These are phyloP conservation scores for Delia radicum DNA, from an alignment of 1,140 invertebrate species.

Conservation along the genomic window DNA sequence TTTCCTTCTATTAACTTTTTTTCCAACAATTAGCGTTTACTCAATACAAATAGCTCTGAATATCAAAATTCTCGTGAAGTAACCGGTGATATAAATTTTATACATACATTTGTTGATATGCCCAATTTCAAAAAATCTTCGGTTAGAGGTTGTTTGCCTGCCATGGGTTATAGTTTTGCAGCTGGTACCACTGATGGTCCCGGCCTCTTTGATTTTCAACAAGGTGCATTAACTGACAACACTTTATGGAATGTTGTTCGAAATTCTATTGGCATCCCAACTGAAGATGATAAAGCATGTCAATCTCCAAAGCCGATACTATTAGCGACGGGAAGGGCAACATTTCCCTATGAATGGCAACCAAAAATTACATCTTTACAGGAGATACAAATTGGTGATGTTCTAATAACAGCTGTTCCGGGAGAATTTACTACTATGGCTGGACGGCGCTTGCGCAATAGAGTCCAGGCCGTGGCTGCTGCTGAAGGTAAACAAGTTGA, in stretches of 20 bases:
- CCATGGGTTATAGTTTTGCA: conserved; percentile 93
- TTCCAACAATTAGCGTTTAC: conserved; percentile 30
- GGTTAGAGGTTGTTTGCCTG: conserved; percentile 75
- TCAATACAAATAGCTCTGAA: conserved; percentile 46
- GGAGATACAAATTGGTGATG: conserved; percentile 72
- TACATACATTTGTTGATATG: conserved; percentile 88
- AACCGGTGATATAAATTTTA: conserved; percentile 68
- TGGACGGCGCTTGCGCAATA: conserved; percentile 73
- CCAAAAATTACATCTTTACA: conserved; percentile 83
- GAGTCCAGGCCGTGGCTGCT: conserved; percentile 62
- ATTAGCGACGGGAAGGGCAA: conserved; percentile 86
- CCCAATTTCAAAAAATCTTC: conserved; percentile 63
- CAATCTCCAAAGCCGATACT: conserved; percentile 84
- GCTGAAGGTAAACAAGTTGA: conserved; percentile 59
- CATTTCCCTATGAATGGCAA: conserved; percentile 86
- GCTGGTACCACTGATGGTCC: conserved; percentile 93
- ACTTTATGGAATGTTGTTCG: conserved; percentile 77
- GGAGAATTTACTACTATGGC: conserved; percentile 97
- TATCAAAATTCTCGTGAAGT: conserved; percentile 60
- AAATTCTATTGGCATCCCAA: conserved; percentile 74
- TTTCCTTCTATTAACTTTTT: too few species aligned
- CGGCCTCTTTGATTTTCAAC: conserved; percentile 84
- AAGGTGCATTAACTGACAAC: conserved; percentile 74
- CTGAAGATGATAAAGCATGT: conserved; percentile 66
- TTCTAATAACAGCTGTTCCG: conserved; percentile 78